Evolutionary conservation across 2,888 invertebrate genomes (phyloP).

Genomic region (Therioaphis trifolii): DNA sequence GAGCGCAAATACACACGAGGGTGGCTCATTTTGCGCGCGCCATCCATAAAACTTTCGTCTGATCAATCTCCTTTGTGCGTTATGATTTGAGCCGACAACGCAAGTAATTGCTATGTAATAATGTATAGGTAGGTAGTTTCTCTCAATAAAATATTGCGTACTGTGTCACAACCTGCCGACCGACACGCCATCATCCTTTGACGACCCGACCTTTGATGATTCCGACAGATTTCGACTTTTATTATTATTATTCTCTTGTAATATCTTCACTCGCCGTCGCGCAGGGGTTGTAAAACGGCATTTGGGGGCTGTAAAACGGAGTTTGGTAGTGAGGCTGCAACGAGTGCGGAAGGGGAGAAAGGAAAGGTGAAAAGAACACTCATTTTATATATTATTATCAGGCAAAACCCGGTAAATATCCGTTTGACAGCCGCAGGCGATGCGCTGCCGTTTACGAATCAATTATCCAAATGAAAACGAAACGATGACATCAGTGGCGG

Average conservation of each 20-base stretch:
- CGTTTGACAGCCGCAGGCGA: background rate
- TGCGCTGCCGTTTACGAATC: background rate
- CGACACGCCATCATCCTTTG: background rate
- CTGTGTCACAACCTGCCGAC: too few relatives aligned
- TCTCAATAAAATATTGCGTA: too few relatives aligned
- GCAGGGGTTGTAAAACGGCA: too few relatives aligned
- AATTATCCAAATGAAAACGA: slow-evolving; percentile 50
- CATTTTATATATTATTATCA: background rate
- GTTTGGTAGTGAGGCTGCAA: too few relatives aligned
- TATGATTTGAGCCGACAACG: slow-evolving; percentile 61
- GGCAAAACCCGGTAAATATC: background rate
- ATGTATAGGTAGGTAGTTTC: too few relatives aligned
- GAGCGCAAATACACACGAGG: background rate
- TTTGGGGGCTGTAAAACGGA: too few relatives aligned
- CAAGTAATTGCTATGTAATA: slow-evolving; percentile 42
- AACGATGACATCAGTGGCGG: too few relatives aligned
- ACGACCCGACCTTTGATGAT: too few relatives aligned
- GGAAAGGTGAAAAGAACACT: too few relatives aligned
- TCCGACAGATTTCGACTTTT: background rate
- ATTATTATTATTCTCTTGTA: background rate
- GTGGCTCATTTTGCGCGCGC: slow-evolving; percentile 5
- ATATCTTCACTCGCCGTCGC: too few relatives aligned
- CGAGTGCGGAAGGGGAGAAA: too few relatives aligned
- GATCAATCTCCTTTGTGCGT: slow-evolving; percentile 56
- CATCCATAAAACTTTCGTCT: slow-evolving; percentile 42